A percentile compares a stretch with the other conserved stretches of the same genome.
These are phyloP conservation scores for Leptopilina boulardi DNA, from an alignment of 1,140 invertebrate genomes.

Conservation along the genomic window DNA sequence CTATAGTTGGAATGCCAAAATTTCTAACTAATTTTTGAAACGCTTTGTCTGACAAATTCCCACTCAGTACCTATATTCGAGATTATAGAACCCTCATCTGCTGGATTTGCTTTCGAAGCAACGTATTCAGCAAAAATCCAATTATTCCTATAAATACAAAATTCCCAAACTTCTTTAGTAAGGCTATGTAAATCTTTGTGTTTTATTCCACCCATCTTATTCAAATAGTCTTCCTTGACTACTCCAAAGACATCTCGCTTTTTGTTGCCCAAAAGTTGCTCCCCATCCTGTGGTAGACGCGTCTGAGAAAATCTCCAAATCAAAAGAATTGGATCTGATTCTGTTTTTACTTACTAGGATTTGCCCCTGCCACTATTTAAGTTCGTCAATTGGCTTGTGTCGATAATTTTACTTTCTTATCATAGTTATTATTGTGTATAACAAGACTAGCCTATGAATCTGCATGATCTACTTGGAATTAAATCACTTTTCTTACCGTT, in stretches of 20 bases:
- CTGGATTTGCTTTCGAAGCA: conserved; percentile 50
- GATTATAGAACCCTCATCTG: conserved; percentile 50
- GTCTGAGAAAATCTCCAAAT: conserved; percentile 14
- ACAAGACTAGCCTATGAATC: background rate
- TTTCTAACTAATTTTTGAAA: conserved; percentile 46
- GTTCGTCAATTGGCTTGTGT: background rate
- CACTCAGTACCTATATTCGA: conserved; percentile 53
- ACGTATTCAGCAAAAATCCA: conserved; percentile 46
- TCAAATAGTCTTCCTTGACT: conserved; percentile 42
- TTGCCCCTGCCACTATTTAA: background rate
- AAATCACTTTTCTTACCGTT: too few species aligned
- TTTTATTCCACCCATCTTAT: conserved; percentile 54
- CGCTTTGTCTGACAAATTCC: conserved; percentile 2
- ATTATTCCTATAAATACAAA: conserved; percentile 44
- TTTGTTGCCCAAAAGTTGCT: background rate
- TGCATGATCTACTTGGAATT: too few species aligned
- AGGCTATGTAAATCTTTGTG: conserved; percentile 28
- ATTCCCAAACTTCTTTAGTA: conserved; percentile 47
- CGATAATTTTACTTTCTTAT: background rate
- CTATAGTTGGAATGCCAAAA: conserved; percentile 52
- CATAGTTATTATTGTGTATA: background rate
- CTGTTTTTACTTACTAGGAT: background rate
- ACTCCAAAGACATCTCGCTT: background rate
- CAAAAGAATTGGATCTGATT: background rate
- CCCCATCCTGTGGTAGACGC: conserved; percentile 21